phyloP scores from a whole-genome alignment of 1,140 invertebrate genomes.

The Archivesica marissinica region DNA sequence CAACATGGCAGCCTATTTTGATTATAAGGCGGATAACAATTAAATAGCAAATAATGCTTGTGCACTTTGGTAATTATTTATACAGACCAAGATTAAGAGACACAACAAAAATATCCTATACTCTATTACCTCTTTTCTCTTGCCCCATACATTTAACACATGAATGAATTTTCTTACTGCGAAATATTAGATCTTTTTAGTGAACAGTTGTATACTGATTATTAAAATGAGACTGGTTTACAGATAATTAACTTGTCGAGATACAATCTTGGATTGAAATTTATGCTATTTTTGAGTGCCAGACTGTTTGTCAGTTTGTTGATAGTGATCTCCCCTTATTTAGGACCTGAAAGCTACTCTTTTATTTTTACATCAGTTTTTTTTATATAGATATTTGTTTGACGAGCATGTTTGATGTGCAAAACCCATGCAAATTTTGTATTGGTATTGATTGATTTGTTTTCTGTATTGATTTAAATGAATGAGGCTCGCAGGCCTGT shows the following conservation, averaged over 20 bases:
- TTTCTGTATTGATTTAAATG: conserved; percentile 4
- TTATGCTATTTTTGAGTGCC: conserved; percentile 24
- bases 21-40: too few relatives aligned
- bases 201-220: conserved; percentile 34
- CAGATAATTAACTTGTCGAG: conserved; percentile 28
- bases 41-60: too few relatives aligned
- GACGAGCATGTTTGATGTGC: not conserved
- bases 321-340: conserved; percentile 31
- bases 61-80: not conserved
- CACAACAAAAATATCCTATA: not conserved
- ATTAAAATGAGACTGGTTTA: conserved; percentile 40
- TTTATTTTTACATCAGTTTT: not conserved
- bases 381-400: not conserved
- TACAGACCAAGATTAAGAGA: not conserved
- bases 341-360: not conserved
- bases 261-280: conserved; percentile 15
- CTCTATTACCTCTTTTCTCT: not conserved
- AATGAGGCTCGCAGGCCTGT: too few relatives aligned
- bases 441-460: conserved; percentile 38
- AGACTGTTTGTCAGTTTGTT: not conserved
- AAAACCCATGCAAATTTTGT: not conserved
- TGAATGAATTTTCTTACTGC: conserved; percentile 17
- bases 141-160: conserved; percentile 10
- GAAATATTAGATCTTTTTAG: conserved; percentile 39
- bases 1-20: too few relatives aligned